A percentile compares a stretch with the other conserved stretches of the same genome.
phyloP scores from a whole-genome alignment of 2,113 vertebrate genomes.

The Phylloscopus trochiloides region DNA sequence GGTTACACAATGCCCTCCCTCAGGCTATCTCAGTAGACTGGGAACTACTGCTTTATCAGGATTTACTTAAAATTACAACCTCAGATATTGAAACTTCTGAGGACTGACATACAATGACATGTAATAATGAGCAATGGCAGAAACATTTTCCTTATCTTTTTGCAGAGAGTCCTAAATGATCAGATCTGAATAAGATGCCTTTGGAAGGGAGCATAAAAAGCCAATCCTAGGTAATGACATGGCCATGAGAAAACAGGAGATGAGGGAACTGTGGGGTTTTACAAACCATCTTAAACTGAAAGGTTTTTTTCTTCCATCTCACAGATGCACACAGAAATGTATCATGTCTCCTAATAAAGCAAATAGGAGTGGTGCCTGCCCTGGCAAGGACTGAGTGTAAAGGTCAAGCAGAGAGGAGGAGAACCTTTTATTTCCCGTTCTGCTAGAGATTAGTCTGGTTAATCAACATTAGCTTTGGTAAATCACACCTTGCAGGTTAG shows the following conservation, averaged over 20 bases:
- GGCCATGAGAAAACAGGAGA: background rate
- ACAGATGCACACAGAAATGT: rapidly evolving
- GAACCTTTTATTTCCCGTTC: background rate
- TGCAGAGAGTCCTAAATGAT: background rate
- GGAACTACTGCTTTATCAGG: background rate
- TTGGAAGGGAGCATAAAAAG: background rate
- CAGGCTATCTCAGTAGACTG: background rate
- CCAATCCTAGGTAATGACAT: background rate
- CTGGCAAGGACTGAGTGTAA: background rate
- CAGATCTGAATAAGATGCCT: background rate
- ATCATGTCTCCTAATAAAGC: background rate
- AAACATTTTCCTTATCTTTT: background rate
- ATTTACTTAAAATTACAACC: background rate
- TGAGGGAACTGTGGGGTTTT: background rate
- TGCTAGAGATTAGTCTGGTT: background rate
- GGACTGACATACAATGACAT: background rate
- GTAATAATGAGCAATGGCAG: background rate
- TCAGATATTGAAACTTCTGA: background rate
- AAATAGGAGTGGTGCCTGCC: background rate
- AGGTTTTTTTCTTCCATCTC: background rate
- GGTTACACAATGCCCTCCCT: background rate
- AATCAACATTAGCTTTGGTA: background rate
- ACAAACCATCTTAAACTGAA: background rate
- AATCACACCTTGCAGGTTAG: background rate
- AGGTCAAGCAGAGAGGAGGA: constrained; percentile 3